Percentiles rank a stretch among this genome's conserved stretches.
These are phyloP conservation scores for Ptilodon capucinus DNA, from an alignment of 2,888 invertebrate genomes.

Conservation along the genomic window DNA sequence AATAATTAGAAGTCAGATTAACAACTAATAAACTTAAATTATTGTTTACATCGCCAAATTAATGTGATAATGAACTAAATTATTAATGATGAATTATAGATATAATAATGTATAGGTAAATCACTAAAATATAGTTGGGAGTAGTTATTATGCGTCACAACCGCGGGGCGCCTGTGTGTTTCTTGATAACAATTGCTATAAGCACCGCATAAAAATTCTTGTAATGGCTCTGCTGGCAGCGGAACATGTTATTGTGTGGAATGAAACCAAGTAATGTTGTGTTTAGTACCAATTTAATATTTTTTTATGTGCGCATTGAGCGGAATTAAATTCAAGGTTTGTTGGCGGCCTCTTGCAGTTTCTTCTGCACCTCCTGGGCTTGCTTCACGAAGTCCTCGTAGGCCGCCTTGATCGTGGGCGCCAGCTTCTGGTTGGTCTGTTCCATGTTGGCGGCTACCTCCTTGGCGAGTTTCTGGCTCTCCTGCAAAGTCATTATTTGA, in stretches of 20 bases:
- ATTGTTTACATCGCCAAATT: too few species aligned
- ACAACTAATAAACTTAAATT: too few species aligned
- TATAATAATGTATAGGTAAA: too few species aligned
- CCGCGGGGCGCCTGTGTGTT: too few species aligned
- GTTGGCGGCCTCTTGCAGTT: constrained; percentile 67
- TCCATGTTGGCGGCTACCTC: constrained; percentile 60
- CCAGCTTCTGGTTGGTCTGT: constrained; percentile 64
- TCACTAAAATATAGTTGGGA: too few species aligned
- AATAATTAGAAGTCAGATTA: too few species aligned
- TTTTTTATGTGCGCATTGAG: background rate
- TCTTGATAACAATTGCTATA: too few species aligned
- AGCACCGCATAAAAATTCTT: too few species aligned
- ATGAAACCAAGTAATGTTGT: background rate
- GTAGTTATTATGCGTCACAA: too few species aligned
- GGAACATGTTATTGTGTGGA: background rate
- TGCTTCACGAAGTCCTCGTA: constrained; percentile 69
- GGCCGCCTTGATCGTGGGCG: constrained; percentile 65
- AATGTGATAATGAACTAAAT: too few species aligned
- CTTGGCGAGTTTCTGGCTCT: constrained; percentile 64
- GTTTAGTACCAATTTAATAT: background rate
- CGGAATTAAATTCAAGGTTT: constrained; percentile 49
- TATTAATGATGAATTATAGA: too few species aligned
- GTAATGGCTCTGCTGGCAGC: too few species aligned
- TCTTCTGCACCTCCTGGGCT: constrained; percentile 61
- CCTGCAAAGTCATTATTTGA: constrained; percentile 35